Percentiles rank a stretch among this genome's conserved stretches.
phyloP scores from a whole-genome alignment of 2,113 vertebrate species.

The Petrocephalus zakoni region DNA sequence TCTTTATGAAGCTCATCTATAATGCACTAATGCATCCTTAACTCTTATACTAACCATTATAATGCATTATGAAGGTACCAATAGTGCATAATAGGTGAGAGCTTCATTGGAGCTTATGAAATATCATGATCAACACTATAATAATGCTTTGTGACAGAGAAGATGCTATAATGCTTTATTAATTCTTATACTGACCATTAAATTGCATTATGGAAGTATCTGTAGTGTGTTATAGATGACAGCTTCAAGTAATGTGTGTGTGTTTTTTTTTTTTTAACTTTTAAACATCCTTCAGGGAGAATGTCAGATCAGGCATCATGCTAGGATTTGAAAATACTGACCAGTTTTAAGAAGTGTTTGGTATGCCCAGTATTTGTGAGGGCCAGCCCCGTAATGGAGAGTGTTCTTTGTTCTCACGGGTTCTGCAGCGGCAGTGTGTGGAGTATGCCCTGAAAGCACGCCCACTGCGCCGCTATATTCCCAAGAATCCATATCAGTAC shows the following conservation, averaged over 20 bases:
- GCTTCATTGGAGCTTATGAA: neutral
- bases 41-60: neutral
- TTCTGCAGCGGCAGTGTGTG: slow-evolving; percentile 88
- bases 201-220: neutral
- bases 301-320: neutral
- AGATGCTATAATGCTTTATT: neutral
- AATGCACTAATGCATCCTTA: neutral
- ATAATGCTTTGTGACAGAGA: neutral
- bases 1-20: neutral
- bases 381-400: neutral
- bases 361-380: neutral
- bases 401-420: neutral
- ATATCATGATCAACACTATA: neutral
- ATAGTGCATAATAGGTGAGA: neutral
- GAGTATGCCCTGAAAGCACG: slow-evolving; percentile 95
- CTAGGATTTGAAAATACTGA: neutral
- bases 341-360: neutral
- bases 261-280: neutral
- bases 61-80: neutral
- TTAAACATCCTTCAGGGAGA: neutral
- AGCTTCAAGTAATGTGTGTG: neutral
- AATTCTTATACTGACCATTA: neutral
- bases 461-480: slow-evolving; percentile 90
- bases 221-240: neutral
- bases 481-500: slow-evolving; percentile 98